phyloP scores from a whole-genome alignment of 2,888 invertebrate genomes.

The Drosophila subquinaria region DNA sequence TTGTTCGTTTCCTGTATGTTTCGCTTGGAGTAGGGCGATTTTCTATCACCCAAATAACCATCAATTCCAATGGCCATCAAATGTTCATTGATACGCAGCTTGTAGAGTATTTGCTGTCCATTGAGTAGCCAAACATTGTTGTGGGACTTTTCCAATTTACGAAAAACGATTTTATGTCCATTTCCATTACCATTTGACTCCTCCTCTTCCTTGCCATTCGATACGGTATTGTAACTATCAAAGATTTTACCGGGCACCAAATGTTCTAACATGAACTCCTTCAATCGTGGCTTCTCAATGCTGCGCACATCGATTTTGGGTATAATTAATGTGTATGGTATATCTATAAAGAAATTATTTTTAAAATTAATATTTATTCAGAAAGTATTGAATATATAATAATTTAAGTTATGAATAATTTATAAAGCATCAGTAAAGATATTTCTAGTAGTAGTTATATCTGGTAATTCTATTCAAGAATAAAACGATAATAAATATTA shows the following conservation, averaged over 20 bases:
- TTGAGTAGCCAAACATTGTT: constrained; percentile 85
- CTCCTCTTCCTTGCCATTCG: constrained; percentile 85
- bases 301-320: constrained; percentile 87
- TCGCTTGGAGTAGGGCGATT: constrained; percentile 85
- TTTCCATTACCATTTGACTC: constrained; percentile 86
- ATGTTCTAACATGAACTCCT: constrained; percentile 88
- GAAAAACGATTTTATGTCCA: constrained; percentile 86
- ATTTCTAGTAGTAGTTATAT: too few relatives aligned
- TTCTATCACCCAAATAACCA: constrained; percentile 85
- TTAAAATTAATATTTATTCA: not conserved
- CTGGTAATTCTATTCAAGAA: not conserved
- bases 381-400: too few relatives aligned
- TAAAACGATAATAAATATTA: not conserved
- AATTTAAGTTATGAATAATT: not conserved
- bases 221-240: constrained; percentile 82
- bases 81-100: constrained; percentile 84
- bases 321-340: constrained; percentile 88
- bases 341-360: constrained; percentile 84
- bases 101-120: constrained; percentile 84
- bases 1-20: constrained; percentile 86
- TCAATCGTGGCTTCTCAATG: constrained; percentile 86
- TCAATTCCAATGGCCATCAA: constrained; percentile 85
- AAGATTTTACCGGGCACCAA: constrained; percentile 87
- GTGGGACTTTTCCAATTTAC: constrained; percentile 84
- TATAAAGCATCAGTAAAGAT: not conserved